Conservation (phyloP, 30 jellyfish, hydroid and myxozoan species). For the Aurelia sp. region DNA sequence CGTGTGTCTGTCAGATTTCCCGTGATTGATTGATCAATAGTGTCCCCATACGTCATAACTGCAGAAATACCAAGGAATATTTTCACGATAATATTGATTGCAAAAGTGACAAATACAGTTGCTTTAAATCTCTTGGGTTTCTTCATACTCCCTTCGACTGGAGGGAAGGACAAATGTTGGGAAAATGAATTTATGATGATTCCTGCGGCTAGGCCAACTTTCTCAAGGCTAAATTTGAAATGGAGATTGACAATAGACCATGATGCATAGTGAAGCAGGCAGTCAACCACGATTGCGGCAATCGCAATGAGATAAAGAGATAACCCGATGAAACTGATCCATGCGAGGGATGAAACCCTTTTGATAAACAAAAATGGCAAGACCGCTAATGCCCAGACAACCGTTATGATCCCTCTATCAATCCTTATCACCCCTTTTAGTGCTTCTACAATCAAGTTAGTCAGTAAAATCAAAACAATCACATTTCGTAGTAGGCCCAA, state of each 20-base stretch:
- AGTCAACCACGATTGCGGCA: constrained; percentile 45
- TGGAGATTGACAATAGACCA: constrained; percentile 64
- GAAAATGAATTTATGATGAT: constrained; percentile 77
- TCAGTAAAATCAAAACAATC: constrained; percentile 61
- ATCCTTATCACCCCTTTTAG: constrained; percentile 1
- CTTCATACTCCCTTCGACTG: constrained; percentile 87
- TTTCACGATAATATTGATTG: constrained; percentile 44
- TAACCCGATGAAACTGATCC: constrained; percentile 85
- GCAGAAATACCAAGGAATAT: constrained; percentile 72
- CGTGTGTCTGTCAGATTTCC: constrained; percentile 35
- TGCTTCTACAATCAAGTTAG: constrained; percentile 53
- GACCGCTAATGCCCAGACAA: constrained; percentile 72
- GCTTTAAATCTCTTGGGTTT: constrained; percentile 44
- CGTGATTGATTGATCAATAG: constrained; percentile 59
- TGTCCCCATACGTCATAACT: constrained; percentile 54
- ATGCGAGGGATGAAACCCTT: constrained; percentile 79
- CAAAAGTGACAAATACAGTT: constrained; percentile 47
- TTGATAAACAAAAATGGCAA: constrained; percentile 76
- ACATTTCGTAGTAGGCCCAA: constrained; percentile 71
- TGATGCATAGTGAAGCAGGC: background rate
- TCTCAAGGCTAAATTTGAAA: constrained; percentile 23
- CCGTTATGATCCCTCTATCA: constrained; percentile 39
- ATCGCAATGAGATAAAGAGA: constrained; percentile 54
- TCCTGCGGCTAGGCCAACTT: constrained; percentile 77
- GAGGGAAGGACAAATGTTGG: constrained; percentile 81